Percentiles rank a stretch among this genome's conserved stretches.
Evolutionary conservation across 2,888 invertebrate species (phyloP).

Genomic region (Cheiracanthium punctorium): DNA sequence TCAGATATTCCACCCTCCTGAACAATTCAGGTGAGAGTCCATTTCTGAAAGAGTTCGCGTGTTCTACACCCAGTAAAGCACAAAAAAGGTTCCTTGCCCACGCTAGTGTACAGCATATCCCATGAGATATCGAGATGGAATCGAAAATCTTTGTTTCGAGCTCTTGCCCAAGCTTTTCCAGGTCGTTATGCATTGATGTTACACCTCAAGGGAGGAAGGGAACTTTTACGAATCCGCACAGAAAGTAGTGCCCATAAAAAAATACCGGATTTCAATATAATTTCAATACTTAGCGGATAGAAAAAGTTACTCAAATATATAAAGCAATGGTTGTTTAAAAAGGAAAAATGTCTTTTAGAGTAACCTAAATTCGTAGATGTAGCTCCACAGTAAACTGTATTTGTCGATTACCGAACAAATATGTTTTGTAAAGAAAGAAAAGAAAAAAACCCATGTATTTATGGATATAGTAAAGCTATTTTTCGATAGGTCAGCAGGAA

Average conservation of each 20-base stretch:
- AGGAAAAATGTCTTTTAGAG: too few relatives aligned
- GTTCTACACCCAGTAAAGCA: not conserved
- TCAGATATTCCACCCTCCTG: too few relatives aligned
- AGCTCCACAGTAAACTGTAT: too few relatives aligned
- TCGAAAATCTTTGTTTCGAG: not conserved
- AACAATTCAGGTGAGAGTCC: too few relatives aligned
- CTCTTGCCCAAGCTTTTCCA: not conserved
- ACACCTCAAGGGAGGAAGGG: not conserved
- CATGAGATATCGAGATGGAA: not conserved
- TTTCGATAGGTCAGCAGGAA: too few relatives aligned
- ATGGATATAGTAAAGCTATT: too few relatives aligned
- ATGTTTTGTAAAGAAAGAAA: too few relatives aligned
- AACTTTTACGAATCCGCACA: not conserved
- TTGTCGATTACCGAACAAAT: too few relatives aligned
- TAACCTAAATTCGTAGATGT: too few relatives aligned
- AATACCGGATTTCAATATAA: not conserved
- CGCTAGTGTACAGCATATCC: not conserved
- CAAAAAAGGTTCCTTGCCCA: not conserved
- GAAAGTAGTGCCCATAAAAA: not conserved
- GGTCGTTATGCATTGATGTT: slow-evolving; percentile 8
- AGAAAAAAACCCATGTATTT: too few relatives aligned
- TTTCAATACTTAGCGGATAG: not conserved
- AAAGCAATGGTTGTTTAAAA: too few relatives aligned
- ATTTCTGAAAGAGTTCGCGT: not conserved
- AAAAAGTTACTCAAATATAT: too few relatives aligned